A percentile compares a stretch with the other conserved stretches of the same genome.
These are phyloP conservation scores for Tryphoninae sp. DNA, from an alignment of 2,888 invertebrate species.

Conservation along the genomic window DNA sequence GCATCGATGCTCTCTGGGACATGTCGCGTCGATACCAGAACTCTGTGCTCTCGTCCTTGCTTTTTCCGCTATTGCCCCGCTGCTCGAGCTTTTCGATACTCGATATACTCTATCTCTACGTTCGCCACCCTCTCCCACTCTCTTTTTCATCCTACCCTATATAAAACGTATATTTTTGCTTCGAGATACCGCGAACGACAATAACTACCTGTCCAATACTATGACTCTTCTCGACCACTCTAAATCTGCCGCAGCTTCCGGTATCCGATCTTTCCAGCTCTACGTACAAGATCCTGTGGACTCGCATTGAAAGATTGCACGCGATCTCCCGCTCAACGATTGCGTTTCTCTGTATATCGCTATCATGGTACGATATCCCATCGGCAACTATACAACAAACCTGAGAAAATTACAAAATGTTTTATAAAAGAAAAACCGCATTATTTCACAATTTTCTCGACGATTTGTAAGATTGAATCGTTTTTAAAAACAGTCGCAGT, in stretches of 20 bases:
- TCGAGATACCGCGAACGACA: conserved; percentile 43
- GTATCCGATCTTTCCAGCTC: neutral
- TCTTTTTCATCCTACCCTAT: neutral
- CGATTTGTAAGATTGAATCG: conserved; percentile 31
- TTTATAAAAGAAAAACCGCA: neutral
- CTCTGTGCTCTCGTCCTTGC: conserved; percentile 54
- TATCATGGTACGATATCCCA: neutral
- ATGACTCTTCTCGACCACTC: conserved; percentile 13
- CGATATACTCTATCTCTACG: conserved; percentile 45
- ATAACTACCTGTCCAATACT: conserved; percentile 50
- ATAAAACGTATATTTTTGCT: conserved; percentile 34
- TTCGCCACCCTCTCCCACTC: conserved; percentile 25
- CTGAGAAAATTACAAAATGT: neutral
- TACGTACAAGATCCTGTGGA: neutral
- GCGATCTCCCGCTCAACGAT: neutral
- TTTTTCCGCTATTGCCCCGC: conserved; percentile 39
- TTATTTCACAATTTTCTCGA: neutral
- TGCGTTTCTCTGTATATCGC: neutral
- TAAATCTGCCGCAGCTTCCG: conserved; percentile 42
- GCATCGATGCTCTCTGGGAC: conserved; percentile 65
- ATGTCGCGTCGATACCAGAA: conserved; percentile 73
- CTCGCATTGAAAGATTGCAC: conserved; percentile 21
- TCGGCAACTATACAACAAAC: neutral
- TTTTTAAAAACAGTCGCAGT: conserved; percentile 3
- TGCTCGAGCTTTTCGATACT: conserved; percentile 45